Percentiles rank a stretch among this genome's conserved stretches.
phyloP scores from a whole-genome alignment of 1,140 invertebrate species.

The Hyposmocoma kahamanoa region DNA sequence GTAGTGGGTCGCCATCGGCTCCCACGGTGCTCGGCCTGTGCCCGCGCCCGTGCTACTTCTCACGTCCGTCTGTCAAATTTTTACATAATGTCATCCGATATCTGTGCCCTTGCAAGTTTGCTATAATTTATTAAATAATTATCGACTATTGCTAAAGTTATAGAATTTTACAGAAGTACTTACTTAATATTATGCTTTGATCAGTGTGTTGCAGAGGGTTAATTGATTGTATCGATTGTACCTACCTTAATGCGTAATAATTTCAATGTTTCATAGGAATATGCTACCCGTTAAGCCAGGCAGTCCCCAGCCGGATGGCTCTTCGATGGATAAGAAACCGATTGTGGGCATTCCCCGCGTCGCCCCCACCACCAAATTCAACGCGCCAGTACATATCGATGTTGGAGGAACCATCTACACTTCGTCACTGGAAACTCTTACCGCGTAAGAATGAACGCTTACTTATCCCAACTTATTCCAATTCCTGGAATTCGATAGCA shows the following conservation, averaged over 20 bases:
- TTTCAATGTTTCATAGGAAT: no score
- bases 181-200: no score
- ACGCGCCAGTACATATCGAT: slow-evolving; percentile 97
- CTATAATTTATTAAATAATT: no score
- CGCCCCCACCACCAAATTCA: slow-evolving; percentile 91
- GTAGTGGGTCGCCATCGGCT: slow-evolving; percentile 20
- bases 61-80: no score
- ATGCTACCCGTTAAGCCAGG: slow-evolving; percentile 26
- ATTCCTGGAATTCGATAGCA: no score
- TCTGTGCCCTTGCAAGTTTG: no score
- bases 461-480: no score
- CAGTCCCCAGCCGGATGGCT: slow-evolving; percentile 22
- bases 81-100: slow-evolving; percentile 2
- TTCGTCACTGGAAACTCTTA: slow-evolving; percentile 95
- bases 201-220: background rate
- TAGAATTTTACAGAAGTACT: no score
- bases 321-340: slow-evolving; percentile 23
- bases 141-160: no score
- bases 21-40: slow-evolving; percentile 8
- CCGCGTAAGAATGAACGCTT: no score
- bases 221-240: background rate
- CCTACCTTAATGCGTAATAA: background rate
- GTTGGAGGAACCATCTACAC: slow-evolving; percentile 98
- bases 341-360: slow-evolving; percentile 89
- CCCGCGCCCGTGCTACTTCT: slow-evolving; percentile 6